Base-by-base conservation (phyloP, 2,113 vertebrate species). In the Rutilus rutilus region DNA sequence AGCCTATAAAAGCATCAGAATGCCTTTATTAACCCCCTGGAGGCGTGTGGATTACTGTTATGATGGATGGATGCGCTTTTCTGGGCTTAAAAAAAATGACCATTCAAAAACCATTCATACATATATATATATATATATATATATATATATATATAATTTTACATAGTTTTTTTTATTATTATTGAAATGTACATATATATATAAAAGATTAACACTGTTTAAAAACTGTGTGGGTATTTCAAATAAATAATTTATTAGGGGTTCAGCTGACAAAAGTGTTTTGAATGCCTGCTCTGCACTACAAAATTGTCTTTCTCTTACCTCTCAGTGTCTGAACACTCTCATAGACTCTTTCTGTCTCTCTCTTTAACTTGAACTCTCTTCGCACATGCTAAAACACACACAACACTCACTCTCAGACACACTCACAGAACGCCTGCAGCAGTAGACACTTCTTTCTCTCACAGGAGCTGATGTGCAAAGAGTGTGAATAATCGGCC, bases 401-500 rank as follows among this genome's bases (percentile, higher is more conserved):
- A 80, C 83, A 80, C 83, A 50, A 78, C 52, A 73, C 71, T 47
- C 59, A 67, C 65, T 50, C 78, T 83, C 52, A 76, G 17, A 64
- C 78, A 88, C n/a, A 52, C 17, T 65, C 89, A 52, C 57, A 54
- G 45, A 54, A 45, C 17, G 71, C 86, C 87, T 84, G 64, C 52
- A 89, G 87, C 86, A 74, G 23, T 57, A 88, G 79, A 90, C 82
- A 87, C 60, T 88, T 71, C 78, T 82, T 88, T 54, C 83, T 87
- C 83, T 87, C 75, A 74, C 10, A 62, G 80, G 83, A 86, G 67
- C 80, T 82, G 47, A 78, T 88, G 81, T 82, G 85, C 87, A 87
- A 11, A 75, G 5, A 82, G 86, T 88, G 87, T 89, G 87, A 87
- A 60, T 90, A 88, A 90, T 89, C 17, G 78, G 81, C 65, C 81